phyloP scores from a whole-genome alignment of 2,113 vertebrate species.

The human (Homo sapiens) region GRCh38 chr13:70124001-70124500 shows the following conservation, averaged over 20 bases:
- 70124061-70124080: constrained; percentile 35
- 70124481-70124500: neutral
- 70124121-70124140: neutral
- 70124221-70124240: constrained; percentile 26
- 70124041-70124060: constrained; percentile 1
- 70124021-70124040: constrained; percentile 12
- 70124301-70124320: neutral
- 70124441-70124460: neutral
- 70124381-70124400: neutral
- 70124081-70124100: neutral
- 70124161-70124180: neutral
- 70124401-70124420: neutral
- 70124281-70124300: neutral
- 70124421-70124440: neutral
- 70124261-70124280: neutral
- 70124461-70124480: neutral
- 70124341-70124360: neutral
- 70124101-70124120: constrained; percentile 22
- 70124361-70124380: neutral
- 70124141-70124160: constrained; percentile 8
- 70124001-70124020: constrained; percentile 47
- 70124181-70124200: neutral
- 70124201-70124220: constrained; percentile 2
- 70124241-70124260: neutral
- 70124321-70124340: neutral